These are phyloP conservation scores for Callipepla squamata DNA, from an alignment of 2,113 vertebrate genomes.

Conservation along the genomic window DNA sequence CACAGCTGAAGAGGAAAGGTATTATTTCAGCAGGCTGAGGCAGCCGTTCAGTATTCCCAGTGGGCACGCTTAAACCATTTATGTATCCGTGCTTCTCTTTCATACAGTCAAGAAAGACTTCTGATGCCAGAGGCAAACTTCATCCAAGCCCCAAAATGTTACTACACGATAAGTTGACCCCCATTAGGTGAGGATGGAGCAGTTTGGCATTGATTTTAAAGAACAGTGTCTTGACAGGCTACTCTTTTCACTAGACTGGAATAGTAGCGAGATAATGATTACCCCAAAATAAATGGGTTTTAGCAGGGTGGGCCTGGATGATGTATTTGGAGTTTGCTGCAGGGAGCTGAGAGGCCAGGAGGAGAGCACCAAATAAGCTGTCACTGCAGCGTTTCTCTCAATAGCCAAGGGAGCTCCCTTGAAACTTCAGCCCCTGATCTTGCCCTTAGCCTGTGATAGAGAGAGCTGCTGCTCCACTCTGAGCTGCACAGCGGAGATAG, in stretches of 20 bases:
- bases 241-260: neutral
- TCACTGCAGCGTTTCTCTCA: neutral
- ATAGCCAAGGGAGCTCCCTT: neutral
- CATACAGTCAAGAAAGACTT: neutral
- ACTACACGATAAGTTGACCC: neutral
- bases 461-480: neutral
- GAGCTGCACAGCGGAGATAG: neutral
- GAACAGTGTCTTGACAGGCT: neutral
- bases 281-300: neutral
- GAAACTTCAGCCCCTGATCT: neutral
- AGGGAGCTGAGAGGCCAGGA: neutral
- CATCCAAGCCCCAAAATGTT: neutral
- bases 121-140: neutral
- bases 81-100: neutral
- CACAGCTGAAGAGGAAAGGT: constrained; percentile 42
- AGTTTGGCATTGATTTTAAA: neutral
- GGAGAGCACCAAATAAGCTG: neutral
- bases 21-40: constrained; percentile 41
- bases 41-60: constrained; percentile 27
- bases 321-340: neutral
- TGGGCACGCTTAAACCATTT: constrained; percentile 1
- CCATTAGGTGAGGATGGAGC: neutral
- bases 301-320: neutral
- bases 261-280: neutral
- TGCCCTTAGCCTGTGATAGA: constrained; percentile 16